phyloP scores from a whole-genome alignment of 64 coral and sea anemone species.

The Stichodactyla helianthus region DNA sequence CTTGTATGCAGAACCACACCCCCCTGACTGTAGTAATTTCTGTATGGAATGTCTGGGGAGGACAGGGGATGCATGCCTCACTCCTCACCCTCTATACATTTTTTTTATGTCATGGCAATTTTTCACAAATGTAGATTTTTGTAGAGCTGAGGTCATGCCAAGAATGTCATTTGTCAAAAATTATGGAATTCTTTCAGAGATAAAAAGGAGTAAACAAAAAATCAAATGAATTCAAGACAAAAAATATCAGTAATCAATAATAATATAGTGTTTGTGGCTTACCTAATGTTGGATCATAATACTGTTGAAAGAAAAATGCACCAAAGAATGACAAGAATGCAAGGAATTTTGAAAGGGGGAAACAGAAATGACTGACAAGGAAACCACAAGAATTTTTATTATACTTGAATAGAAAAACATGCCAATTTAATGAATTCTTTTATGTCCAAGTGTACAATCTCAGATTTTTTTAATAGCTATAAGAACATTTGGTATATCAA shows the following conservation, averaged over 20 bases:
- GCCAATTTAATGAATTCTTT: too few species aligned
- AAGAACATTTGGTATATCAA: too few species aligned
- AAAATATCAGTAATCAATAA: neutral
- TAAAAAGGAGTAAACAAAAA: neutral
- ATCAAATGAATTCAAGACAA: neutral
- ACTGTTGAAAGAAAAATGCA: slow-evolving; percentile 58
- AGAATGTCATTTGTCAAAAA: neutral
- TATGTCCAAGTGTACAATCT: too few species aligned
- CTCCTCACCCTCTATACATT: too few species aligned
- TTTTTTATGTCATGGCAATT: neutral
- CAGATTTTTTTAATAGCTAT: too few species aligned
- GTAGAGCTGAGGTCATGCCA: neutral
- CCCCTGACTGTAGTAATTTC: too few species aligned
- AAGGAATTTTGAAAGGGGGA: neutral
- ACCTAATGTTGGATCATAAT: slow-evolving; percentile 98
- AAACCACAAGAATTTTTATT: neutral
- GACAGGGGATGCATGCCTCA: too few species aligned
- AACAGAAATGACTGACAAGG: neutral
- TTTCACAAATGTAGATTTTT: neutral
- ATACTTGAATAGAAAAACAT: too few species aligned
- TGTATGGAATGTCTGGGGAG: too few species aligned
- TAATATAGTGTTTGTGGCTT: slow-evolving; percentile 8
- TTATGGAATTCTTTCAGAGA: neutral
- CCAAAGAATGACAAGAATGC: slow-evolving; percentile 7
- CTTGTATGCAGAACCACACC: too few species aligned